A percentile compares a stretch with the other conserved stretches of the same genome.
phyloP scores from a whole-genome alignment of 2,113 vertebrate species.

The Anhinga anhinga region DNA sequence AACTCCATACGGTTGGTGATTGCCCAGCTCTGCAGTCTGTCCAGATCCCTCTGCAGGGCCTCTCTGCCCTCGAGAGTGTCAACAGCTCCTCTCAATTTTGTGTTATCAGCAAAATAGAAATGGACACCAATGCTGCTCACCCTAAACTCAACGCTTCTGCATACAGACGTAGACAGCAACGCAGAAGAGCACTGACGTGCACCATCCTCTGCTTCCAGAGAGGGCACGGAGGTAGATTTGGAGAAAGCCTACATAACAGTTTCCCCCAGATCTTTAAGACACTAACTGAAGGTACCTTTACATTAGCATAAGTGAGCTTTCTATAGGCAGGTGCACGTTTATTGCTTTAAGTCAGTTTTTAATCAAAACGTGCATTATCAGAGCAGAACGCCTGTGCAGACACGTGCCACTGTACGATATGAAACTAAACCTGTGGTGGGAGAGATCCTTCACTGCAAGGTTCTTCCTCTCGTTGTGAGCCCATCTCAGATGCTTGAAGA shows the following conservation, averaged over 20 bases:
- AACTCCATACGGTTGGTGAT: too few relatives aligned
- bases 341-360: not conserved
- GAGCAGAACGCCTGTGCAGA: not conserved
- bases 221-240: not conserved
- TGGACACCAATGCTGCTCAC: fast-evolving
- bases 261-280: not conserved
- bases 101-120: not conserved
- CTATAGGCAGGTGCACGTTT: not conserved
- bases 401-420: fast-evolving
- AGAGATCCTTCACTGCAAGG: not conserved
- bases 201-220: not conserved
- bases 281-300: not conserved
- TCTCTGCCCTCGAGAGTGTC: too few relatives aligned
- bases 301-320: too few relatives aligned
- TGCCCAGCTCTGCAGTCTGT: too few relatives aligned
- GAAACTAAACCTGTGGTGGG: not conserved
- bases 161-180: fast-evolving
- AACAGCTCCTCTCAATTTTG: too few relatives aligned
- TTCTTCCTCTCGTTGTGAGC: not conserved
- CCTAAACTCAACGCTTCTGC: not conserved
- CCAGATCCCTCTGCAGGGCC: too few relatives aligned
- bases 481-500: not conserved
- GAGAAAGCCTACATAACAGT: not conserved
- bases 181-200: fast-evolving
- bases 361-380: not conserved